These are phyloP conservation scores for Dugesia japonica DNA, from an alignment of 2,888 invertebrate species.

Conservation along the genomic window DNA sequence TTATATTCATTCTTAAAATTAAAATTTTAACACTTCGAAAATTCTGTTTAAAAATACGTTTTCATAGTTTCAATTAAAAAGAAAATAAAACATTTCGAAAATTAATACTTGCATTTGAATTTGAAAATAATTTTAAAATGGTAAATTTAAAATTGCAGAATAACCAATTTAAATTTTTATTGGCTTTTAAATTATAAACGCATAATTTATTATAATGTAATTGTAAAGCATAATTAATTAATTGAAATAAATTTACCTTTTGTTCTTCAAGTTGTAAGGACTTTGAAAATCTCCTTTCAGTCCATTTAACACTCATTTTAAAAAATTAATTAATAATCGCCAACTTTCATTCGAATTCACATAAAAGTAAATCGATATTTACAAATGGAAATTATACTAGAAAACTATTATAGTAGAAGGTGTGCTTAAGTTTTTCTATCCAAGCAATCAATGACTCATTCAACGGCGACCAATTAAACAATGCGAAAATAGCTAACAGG, in stretches of 20 bases:
- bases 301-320: constrained; percentile 23
- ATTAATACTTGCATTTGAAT: too few species aligned
- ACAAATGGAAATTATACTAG: not conserved
- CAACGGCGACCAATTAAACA: not conserved
- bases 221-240: too few species aligned
- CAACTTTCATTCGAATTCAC: not conserved
- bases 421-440: not conserved
- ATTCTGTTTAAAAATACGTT: too few species aligned
- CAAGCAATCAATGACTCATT: not conserved
- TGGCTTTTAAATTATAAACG: too few species aligned
- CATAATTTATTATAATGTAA: too few species aligned
- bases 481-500: not conserved
- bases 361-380: not conserved
- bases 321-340: not conserved
- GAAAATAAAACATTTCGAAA: too few species aligned
- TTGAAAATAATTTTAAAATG: too few species aligned
- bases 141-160: too few species aligned
- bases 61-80: too few species aligned
- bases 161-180: too few species aligned
- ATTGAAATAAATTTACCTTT: not conserved
- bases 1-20: too few species aligned
- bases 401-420: not conserved
- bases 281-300: constrained; percentile 20
- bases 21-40: too few species aligned
- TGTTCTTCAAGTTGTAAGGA: constrained; percentile 17